Base-by-base conservation (phyloP, 2,888 invertebrate species). In the Ethmia dodecea region DNA sequence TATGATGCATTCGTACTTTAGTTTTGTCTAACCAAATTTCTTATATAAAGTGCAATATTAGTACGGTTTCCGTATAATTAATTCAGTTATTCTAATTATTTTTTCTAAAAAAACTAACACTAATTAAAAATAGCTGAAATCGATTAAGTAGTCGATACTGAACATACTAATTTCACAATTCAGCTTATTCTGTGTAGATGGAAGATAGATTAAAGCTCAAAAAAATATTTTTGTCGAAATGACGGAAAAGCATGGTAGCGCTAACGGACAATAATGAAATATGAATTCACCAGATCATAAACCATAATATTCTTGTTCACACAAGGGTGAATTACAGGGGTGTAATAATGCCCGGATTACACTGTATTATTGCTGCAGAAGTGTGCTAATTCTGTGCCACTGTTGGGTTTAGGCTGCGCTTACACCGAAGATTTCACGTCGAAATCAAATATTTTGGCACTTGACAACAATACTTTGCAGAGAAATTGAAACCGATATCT, bases 321-420 rank as follows among this genome's bases (percentile, higher is more conserved):
- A 22, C 22, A 22, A 8, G 22, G 22, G 36, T 9, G 13, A 6
- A 13, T 16, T 38, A 38, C 22, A 31, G 37, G 54, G 55, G 46
- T 43, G 58, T 48, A 49, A 57, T 60, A 61, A 61, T 49, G 34
- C 43, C 27, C 28, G 55, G 64, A 54, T 67, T 63, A 66, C 41
- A 44, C 26, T 38, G 47, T 38, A 44, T 47, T 49, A 52, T 58
- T 58, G 48, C 44, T 42, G 35, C 33, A 43, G 41, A 41, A 42
- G 43, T 40, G 38, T 38, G 46, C 48, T 51, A 48, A 51, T 49
- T 52, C 46, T 42, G 28, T 25, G 6, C 16, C 37, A 44, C 38
- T 44, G 31, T 36, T 42, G 16, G 11, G n/a, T 34, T 22, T 43
- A 32, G 42, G 13, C 3, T 18, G 25, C 11, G 22, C 13, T 18